Percentiles rank a stretch among this genome's conserved stretches.
Conservation (phyloP, 2,113 vertebrate genomes). For the Chaetodon trifascialis region DNA sequence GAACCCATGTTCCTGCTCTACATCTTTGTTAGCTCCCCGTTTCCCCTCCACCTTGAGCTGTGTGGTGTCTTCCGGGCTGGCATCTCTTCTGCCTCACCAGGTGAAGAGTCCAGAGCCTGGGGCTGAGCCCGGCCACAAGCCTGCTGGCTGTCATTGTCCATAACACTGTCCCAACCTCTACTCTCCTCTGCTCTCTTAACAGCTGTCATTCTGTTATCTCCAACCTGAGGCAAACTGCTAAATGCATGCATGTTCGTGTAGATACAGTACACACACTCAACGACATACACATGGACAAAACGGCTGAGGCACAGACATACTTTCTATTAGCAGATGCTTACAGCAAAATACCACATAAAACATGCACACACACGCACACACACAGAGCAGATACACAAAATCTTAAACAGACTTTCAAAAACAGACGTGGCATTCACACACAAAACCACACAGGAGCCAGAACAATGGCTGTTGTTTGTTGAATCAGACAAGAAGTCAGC, state of each 20-base stretch:
- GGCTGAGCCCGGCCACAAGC: constrained; percentile 62
- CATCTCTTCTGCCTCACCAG: constrained; percentile 54
- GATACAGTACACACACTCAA: constrained; percentile 11
- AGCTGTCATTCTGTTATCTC: constrained; percentile 65
- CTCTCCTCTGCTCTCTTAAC: constrained; percentile 62
- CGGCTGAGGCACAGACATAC: constrained; percentile 16
- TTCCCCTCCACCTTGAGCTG: constrained; percentile 35
- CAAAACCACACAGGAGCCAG: constrained; percentile 33
- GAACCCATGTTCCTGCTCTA: constrained; percentile 46
- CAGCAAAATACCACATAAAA: constrained; percentile 44
- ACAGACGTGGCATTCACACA: constrained; percentile 12
- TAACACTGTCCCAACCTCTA: constrained; percentile 55
- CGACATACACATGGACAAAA: constrained; percentile 41
- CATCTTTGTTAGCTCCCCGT: constrained; percentile 46
- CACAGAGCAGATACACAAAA: constrained; percentile 8
- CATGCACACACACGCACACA: neutral
- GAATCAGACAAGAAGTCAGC: constrained; percentile 59
- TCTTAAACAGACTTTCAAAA: constrained; percentile 22
- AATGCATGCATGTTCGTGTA: constrained; percentile 49
- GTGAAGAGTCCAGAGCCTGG: constrained; percentile 66
- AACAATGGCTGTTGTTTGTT: constrained; percentile 68
- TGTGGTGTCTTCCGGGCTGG: constrained; percentile 48
- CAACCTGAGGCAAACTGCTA: constrained; percentile 62
- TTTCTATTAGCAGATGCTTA: constrained; percentile 36
- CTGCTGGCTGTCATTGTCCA: constrained; percentile 77